Evolutionary conservation across 2,888 invertebrate genomes (phyloP).

Genomic region (Tachina grossa): DNA sequence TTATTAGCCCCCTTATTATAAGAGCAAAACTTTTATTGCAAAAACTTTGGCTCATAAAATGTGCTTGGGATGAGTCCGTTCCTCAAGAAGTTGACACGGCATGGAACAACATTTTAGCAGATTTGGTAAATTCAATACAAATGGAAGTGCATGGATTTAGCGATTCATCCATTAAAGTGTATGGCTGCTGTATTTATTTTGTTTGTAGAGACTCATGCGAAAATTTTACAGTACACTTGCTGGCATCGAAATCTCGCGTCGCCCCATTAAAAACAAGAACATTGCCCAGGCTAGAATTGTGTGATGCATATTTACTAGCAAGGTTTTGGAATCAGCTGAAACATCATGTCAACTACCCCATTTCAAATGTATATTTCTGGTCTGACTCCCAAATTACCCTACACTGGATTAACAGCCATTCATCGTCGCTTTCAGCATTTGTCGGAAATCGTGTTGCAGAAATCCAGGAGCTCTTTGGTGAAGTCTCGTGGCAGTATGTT

Average conservation of each 20-base stretch:
- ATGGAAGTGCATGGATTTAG: constrained; percentile 61
- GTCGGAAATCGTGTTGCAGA: constrained; percentile 68
- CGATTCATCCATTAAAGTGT: constrained; percentile 59
- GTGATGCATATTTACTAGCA: constrained; percentile 38
- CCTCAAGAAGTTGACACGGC: constrained; percentile 33
- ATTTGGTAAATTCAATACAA: constrained; percentile 18
- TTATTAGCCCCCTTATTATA: constrained; percentile 21
- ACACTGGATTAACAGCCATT: constrained; percentile 59
- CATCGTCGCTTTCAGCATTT: constrained; percentile 52
- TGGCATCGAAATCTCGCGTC: constrained; percentile 66
- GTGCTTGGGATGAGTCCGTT: constrained; percentile 49
- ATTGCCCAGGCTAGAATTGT: constrained; percentile 37
- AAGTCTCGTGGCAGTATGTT: too few species aligned
- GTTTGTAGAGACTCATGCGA: too few species aligned
- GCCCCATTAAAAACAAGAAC: constrained; percentile 67
- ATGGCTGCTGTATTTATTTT: constrained; percentile 52
- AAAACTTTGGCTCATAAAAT: constrained; percentile 33
- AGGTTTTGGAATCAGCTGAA: constrained; percentile 52
- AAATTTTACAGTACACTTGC: constrained; percentile 33
- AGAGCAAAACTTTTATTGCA: constrained; percentile 31
- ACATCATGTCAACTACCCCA: background rate
- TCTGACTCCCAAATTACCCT: constrained; percentile 63
- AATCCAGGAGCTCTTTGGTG: constrained; percentile 49
- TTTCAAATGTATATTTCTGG: constrained; percentile 41
- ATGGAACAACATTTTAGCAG: constrained; percentile 23